Conservation (phyloP, 2,888 invertebrate species). For the Tyria jacobaeae region DNA sequence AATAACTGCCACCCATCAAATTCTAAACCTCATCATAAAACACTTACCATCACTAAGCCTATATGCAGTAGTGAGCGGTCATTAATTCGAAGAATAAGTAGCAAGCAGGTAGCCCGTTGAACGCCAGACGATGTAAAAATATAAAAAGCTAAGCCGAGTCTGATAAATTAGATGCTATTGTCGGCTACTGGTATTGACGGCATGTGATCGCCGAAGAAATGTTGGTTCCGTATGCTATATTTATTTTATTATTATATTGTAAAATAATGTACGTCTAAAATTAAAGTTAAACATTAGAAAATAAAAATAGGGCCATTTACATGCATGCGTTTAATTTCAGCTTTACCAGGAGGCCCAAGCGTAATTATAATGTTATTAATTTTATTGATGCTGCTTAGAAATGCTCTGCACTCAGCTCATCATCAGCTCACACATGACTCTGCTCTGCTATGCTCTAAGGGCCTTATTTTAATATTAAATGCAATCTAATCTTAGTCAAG, state of each 20-base stretch:
- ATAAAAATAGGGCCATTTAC: too few relatives aligned
- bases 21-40: conserved; percentile 44
- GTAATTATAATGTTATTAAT: too few relatives aligned
- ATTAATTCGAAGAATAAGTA: conserved; percentile 54
- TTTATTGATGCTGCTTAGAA: too few relatives aligned
- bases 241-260: background rate
- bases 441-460: too few relatives aligned
- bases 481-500: too few relatives aligned
- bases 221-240: conserved; percentile 41
- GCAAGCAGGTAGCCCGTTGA: conserved; percentile 58
- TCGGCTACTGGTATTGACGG: conserved; percentile 61
- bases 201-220: conserved; percentile 4
- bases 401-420: too few relatives aligned
- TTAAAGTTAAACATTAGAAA: too few relatives aligned
- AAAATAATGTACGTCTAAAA: background rate
- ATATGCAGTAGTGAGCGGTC: conserved; percentile 35
- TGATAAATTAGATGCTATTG: conserved; percentile 60
- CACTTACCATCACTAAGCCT: conserved; percentile 43
- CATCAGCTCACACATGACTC: too few relatives aligned
- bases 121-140: conserved; percentile 42
- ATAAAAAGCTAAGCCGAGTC: conserved; percentile 51
- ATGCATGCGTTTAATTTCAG: too few relatives aligned
- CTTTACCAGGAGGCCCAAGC: too few relatives aligned
- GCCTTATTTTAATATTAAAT: too few relatives aligned
- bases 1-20: conserved; percentile 46